Evolutionary conservation across 2,888 invertebrate genomes (phyloP), one percentile per base, ranked within the genome.

Genomic region (Tineola bisselliella): DNA sequence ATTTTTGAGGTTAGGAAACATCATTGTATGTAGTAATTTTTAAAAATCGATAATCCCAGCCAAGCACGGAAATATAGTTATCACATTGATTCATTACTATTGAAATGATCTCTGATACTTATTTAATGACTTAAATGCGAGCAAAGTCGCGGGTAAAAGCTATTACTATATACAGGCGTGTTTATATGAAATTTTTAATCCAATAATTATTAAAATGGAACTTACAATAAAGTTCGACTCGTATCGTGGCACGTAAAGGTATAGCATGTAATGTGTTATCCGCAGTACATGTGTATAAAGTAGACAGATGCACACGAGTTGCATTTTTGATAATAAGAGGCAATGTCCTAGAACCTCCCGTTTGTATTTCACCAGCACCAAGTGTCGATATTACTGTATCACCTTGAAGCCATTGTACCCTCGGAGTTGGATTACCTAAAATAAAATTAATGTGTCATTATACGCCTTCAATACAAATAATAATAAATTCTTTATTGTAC

Each of bases 221-320:
- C 92, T 87, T 66, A 88, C 88, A 88, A 74, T 90, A 91, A 79
- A 93, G 89, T 71, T 93, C 92, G 58, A 93, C 84, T 67, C 89
- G 89, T 33, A 93, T 88, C 13, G 89, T 84, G 19, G 91, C 88
- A 43, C 90, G 88, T 62, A 90, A 88, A 0, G 92, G 91, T 1
- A 90, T 88, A 30, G 91, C 90, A 66, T 91, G 78, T 65, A 90
- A 80, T 63, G 92, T 93, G 73, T 93, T 93, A 71, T 90, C 90
- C 11, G 92, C 92, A 68, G 90, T 89, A 72, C 93, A 93, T 18
- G 90, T 90, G 74, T 91, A 92, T 3, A 89, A 79, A 17, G 91
- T 88, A 60, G 90, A 87, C 57, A 92, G 84, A 72, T 93, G 91
- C 6, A 87, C 79, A 60, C 93, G 81, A 43, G 88, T 87, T 44